These are phyloP conservation scores for Rhynchopsitta pachyrhyncha DNA, from an alignment of 2,113 vertebrate species.

Conservation along the genomic window DNA sequence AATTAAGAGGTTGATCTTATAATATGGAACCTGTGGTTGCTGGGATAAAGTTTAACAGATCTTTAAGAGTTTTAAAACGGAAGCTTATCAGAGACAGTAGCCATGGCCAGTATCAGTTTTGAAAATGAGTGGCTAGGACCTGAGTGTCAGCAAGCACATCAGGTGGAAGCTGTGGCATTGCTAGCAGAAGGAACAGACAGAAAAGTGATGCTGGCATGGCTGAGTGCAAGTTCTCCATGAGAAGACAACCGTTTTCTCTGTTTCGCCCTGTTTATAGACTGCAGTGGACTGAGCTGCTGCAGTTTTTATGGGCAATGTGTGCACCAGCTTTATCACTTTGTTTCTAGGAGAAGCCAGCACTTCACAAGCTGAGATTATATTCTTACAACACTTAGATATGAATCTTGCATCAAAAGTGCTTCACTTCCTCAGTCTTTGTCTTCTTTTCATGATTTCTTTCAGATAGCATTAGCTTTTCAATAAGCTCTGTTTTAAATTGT, in stretches of 20 bases:
- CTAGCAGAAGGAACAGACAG: neutral
- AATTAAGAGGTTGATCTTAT: neutral
- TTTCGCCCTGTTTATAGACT: neutral
- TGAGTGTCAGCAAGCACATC: neutral
- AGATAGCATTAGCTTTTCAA: neutral
- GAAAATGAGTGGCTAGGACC: neutral
- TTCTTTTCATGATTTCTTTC: neutral
- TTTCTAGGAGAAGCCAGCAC: neutral
- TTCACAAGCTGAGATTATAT: neutral
- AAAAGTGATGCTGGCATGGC: neutral
- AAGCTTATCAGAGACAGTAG: neutral
- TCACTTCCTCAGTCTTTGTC: neutral
- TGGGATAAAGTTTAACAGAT: neutral
- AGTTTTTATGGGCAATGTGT: neutral
- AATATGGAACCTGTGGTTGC: neutral
- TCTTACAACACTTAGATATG: neutral
- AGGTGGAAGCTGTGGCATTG: neutral
- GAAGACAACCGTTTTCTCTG: neutral
- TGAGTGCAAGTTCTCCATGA: neutral
- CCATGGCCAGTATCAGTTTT: neutral
- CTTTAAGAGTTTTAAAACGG: neutral
- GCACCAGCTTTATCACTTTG: neutral
- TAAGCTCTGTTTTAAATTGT: neutral
- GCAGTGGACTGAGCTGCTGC: neutral
- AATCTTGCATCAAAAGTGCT: neutral